Evolutionary conservation across 2,888 invertebrate species (phyloP), one percentile per base, ranked within the genome.

Genomic region (Conistra vaccinii): DNA sequence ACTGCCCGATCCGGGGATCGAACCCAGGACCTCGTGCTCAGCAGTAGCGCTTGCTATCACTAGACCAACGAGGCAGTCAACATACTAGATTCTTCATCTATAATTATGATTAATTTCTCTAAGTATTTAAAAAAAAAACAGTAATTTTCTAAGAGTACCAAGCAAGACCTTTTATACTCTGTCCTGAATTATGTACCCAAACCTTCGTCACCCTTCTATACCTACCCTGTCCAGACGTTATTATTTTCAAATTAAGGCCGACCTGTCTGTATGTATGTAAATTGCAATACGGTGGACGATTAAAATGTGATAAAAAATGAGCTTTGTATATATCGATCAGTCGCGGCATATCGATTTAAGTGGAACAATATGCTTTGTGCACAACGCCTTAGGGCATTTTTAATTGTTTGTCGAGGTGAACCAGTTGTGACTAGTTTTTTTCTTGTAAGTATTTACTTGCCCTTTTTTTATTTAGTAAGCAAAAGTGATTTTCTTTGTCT

Each of bases 171-270:
- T 53, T 39, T 55, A n/a, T 14, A 57, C 3, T 57, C 1, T n/a
- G 65, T 84, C 77, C 69, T 42, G 3, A 67, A 53, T 66, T 63
- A 42, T 67, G 23, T 45, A 65, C 48, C 0, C 0, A 20, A 66
- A 57, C 17, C 73, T 17, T 57, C 2, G 88, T 71, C 58, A 74
- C 61, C 65, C 58, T 81, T 57, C 10, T 57, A 92, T 91, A 92
- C 86, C 88, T 86, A 89, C 85, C 66, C 58, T 80, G 85, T 85
- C 90, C 94, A 95, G 95, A 95, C 94, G 91, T 94, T 93, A 95
- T 95, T 96, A 96, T 95, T 95, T 95, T 94, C 93, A 91, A 93
- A 96, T 95, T 95, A 95, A 95, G 95, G 94, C 90, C 93, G 91
- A 87, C 89, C 91, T 89, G 91, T 91, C 91, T 92, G 95, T 92